Evolutionary conservation across 2,888 invertebrate genomes (phyloP), one percentile per base, ranked within the genome.

Genomic region (Epistrophe grossulariae): DNA sequence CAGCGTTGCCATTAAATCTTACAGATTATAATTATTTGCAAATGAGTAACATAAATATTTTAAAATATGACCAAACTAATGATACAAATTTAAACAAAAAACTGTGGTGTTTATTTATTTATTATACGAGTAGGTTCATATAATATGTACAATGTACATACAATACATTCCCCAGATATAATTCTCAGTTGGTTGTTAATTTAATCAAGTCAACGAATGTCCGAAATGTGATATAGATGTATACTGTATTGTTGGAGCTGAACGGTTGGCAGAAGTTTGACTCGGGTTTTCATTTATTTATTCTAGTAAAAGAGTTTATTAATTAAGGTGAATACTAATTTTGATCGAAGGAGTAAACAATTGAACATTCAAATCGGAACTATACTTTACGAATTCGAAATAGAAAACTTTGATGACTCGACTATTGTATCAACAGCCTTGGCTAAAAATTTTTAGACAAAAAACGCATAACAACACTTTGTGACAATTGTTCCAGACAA

Each of bases 1-100:
- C 13, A 52, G 70, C 55, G 40, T 70, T 70, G 55, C 70, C 70
- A 70, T 70, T 68, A 17, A 35, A 50, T 68, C 19, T 24, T 28
- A 13, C 62, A 43, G 13, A 43, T 38, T 62, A 43, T 62, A 62
- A 62, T 60, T 60, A 59, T 40, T 60, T 60, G 40, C 38, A 60
- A 60, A 60, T 60, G 60, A 60, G 60, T 8, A 60, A 40, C 40
- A 60, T 40, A 40, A 40, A 60, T 60, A 4, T 55, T 55, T 55
- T 4, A 15, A 55, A 55, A 55, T 55, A 55, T 55, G 24, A 8
- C 50, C 19, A 52, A 52, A 52, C 5, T 55, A 28, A 55, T 55
- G 55, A 55, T 28, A 55, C 28, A 55, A 8, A 4, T 9, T 28
- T 55, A 28, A 55, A 55, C 55, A 55, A 15, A 24, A 52, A 28